Evolutionary conservation across 2,888 invertebrate genomes (phyloP), one percentile per base, ranked within the genome.

Genomic region (Papilio protenor): DNA sequence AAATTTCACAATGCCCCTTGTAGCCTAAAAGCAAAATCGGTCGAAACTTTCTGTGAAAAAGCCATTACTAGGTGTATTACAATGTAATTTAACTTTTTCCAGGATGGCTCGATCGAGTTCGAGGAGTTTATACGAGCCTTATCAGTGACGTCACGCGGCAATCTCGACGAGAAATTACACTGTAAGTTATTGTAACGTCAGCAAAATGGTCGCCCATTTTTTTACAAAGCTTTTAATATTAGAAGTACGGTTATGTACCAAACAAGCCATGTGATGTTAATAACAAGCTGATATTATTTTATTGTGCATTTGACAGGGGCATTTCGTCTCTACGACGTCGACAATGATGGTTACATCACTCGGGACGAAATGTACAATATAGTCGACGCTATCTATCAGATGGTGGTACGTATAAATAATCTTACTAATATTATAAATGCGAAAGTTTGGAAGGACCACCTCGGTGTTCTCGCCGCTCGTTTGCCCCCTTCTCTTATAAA

Each of bases 71-170:
- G 16, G n/a, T n/a, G 14, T 2, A 40, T 66, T 66, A 71, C 49
- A 55, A 72, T 55, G 72, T 72, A 33, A 52, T 72, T 72, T 78
- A 70, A 47, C 33, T 66, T 72, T 71, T 91, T 91, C 45, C 96
- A 99, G 99, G 99, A 99, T 93, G 99, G 99, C 82, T 98, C 98
- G 87, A 99, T 99, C 93, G 99, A 99, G 93, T 99, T 99, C 92
- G 99, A 99, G 94, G 99, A 99, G 95, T 99, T 99, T 94, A 99
- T 99, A 90, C 96, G 98, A 92, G 99, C 99, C 80, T 95, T 99
- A 82, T 99, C 99, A 85, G 98, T 99, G 89, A 99, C 99, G 96
- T 99, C 99, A 90, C 96, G 99, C 89, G 99, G 99, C 83, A 99
- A 99, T 91, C 96, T 99, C 86, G 99, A 99, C 90, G 99, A 99